Percentiles rank a stretch among this genome's conserved stretches.
phyloP scores from a whole-genome alignment of 2,888 invertebrate species.

The Xanthia togata region DNA sequence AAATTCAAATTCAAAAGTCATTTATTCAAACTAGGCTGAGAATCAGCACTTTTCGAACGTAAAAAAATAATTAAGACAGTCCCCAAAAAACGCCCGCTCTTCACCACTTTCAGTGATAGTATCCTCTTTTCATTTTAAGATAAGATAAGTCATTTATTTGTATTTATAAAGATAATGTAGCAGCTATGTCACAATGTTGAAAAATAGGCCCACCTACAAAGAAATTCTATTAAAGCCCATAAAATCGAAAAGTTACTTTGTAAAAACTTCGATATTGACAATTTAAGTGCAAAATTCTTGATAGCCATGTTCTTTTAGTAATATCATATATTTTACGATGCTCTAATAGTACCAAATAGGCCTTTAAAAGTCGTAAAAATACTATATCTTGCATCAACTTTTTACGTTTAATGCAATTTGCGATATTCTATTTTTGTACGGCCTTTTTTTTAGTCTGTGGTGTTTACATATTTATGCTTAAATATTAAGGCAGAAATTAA shows the following conservation, averaged over 20 bases:
- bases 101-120: not conserved
- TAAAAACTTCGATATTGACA: slow-evolving; percentile 33
- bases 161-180: not conserved
- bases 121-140: too few relatives aligned
- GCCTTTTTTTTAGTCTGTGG: slow-evolving; percentile 3
- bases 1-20: too few relatives aligned
- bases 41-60: too few relatives aligned
- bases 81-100: too few relatives aligned
- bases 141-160: too few relatives aligned
- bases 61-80: too few relatives aligned
- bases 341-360: slow-evolving; percentile 51
- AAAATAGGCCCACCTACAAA: slow-evolving; percentile 37
- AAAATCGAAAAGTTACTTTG: slow-evolving; percentile 46
- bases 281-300: slow-evolving; percentile 38
- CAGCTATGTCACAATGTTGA: slow-evolving; percentile 23
- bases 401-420: slow-evolving; percentile 37
- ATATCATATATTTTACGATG: slow-evolving; percentile 50
- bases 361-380: slow-evolving; percentile 48
- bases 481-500: slow-evolving; percentile 18
- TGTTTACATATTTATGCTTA: not conserved
- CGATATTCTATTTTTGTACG: not conserved
- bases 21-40: too few relatives aligned
- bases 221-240: slow-evolving; percentile 28
- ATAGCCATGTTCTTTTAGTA: slow-evolving; percentile 38
- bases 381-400: slow-evolving; percentile 14